A percentile compares a stretch with the other conserved stretches of the same genome.
phyloP scores from a whole-genome alignment of 1,140 invertebrate species.

The Mycetomoellerius zeteki region DNA sequence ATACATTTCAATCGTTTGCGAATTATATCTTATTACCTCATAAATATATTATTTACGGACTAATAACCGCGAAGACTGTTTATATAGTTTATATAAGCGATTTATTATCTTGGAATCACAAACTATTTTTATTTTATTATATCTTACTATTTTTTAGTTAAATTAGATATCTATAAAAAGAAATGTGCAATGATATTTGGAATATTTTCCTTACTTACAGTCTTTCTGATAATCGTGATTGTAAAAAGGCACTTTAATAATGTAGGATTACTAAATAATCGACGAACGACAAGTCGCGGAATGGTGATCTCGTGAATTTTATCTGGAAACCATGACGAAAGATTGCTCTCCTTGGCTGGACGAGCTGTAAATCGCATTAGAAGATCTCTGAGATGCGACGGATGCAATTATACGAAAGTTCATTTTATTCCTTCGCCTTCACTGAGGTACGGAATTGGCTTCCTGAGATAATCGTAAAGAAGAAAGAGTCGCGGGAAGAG shows the following conservation, averaged over 20 bases:
- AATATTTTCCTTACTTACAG: not conserved
- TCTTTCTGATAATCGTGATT: not conserved
- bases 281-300: constrained; percentile 2
- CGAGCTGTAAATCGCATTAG: constrained; percentile 56
- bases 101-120: too few relatives aligned
- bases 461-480: constrained; percentile 28
- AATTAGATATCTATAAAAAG: not conserved
- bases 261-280: constrained; percentile 14
- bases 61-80: too few relatives aligned
- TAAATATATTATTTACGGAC: too few relatives aligned
- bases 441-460: constrained; percentile 52
- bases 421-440: constrained; percentile 57
- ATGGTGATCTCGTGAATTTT: constrained; percentile 29
- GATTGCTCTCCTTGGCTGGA: constrained; percentile 32
- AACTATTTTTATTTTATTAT: too few relatives aligned
- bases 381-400: constrained; percentile 59
- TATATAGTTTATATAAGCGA: too few relatives aligned
- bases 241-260: not conserved
- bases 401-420: constrained; percentile 63
- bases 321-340: not conserved
- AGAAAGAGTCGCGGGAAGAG: not conserved
- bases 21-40: too few relatives aligned
- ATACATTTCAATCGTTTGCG: too few relatives aligned
- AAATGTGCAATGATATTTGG: not conserved
- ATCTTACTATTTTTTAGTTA: not conserved